phyloP scores from a whole-genome alignment of 2,113 vertebrate genomes.

The Vulpes lagopus region DNA sequence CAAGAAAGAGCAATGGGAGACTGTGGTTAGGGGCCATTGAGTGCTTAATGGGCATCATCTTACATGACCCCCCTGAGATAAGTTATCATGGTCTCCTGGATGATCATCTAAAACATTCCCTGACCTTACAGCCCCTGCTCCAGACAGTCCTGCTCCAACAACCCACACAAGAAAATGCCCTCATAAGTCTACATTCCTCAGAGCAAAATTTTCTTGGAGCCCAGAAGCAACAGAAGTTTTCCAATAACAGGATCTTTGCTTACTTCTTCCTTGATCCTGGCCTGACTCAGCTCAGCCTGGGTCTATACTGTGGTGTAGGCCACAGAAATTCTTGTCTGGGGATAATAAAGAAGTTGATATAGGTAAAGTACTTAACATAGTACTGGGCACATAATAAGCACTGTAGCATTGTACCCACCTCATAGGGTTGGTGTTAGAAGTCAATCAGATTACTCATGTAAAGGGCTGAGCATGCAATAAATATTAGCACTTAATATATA shows the following conservation, averaged over 20 bases:
- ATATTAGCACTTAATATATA: background rate
- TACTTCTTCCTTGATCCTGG: slow-evolving; percentile 10
- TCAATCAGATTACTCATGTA: background rate
- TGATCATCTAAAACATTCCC: slow-evolving; percentile 26
- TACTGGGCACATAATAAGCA: background rate
- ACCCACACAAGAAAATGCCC: background rate
- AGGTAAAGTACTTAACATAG: background rate
- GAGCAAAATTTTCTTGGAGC: slow-evolving; percentile 3
- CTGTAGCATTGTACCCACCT: background rate
- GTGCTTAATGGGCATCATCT: background rate
- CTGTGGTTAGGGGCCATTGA: background rate
- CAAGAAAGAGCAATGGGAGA: background rate
- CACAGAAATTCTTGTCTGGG: background rate
- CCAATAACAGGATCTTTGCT: background rate
- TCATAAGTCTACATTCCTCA: background rate
- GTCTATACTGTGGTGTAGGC: background rate
- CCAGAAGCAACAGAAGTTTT: slow-evolving; percentile 17
- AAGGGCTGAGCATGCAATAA: background rate
- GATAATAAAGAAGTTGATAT: background rate
- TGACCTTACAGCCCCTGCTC: background rate
- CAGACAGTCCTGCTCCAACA: background rate
- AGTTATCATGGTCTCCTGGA: background rate
- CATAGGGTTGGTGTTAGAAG: background rate
- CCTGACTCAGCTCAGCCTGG: background rate
- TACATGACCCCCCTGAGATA: background rate